Conservation (phyloP, 92 coral and sea anemone genomes). For the Pocillopora grandis region DNA sequence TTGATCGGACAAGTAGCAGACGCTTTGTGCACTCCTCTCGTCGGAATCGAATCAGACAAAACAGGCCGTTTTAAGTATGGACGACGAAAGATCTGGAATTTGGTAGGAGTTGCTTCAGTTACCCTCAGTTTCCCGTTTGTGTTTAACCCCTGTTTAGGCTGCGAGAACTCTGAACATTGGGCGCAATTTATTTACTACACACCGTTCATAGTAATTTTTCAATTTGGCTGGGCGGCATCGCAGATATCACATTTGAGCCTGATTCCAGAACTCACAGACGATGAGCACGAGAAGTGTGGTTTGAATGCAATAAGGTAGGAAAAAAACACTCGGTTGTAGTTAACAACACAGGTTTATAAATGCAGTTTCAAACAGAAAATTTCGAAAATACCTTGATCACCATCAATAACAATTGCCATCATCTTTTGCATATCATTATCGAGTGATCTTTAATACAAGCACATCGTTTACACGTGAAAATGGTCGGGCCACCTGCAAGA, state of each 20-base stretch:
- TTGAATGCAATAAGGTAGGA: constrained; percentile 87
- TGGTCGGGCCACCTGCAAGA: no score
- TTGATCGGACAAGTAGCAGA: constrained; percentile 96
- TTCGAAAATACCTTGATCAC: no score
- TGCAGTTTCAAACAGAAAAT: no score
- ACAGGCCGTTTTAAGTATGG: constrained; percentile 77
- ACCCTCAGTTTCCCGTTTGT: constrained; percentile 84
- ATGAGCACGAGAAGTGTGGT: constrained; percentile 81
- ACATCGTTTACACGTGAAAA: no score
- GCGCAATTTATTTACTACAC: constrained; percentile 83
- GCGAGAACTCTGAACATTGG: constrained; percentile 67
- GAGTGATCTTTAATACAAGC: no score
- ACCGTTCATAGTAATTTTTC: constrained; percentile 87
- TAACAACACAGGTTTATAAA: no score
- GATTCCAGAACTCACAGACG: constrained; percentile 85
- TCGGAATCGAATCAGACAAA: constrained; percentile 91
- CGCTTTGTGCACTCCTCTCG: constrained; percentile 87
- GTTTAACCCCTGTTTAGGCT: constrained; percentile 79
- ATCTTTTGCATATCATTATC: no score
- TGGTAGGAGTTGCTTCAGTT: constrained; percentile 83
- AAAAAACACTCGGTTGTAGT: no score
- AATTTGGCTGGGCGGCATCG: constrained; percentile 98
- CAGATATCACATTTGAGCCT: constrained; percentile 94
- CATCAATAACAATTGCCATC: no score
- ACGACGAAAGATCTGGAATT: constrained; percentile 93